Evolutionary conservation across 2,113 vertebrate species (phyloP).

Genomic region (Amazona guildingii): DNA sequence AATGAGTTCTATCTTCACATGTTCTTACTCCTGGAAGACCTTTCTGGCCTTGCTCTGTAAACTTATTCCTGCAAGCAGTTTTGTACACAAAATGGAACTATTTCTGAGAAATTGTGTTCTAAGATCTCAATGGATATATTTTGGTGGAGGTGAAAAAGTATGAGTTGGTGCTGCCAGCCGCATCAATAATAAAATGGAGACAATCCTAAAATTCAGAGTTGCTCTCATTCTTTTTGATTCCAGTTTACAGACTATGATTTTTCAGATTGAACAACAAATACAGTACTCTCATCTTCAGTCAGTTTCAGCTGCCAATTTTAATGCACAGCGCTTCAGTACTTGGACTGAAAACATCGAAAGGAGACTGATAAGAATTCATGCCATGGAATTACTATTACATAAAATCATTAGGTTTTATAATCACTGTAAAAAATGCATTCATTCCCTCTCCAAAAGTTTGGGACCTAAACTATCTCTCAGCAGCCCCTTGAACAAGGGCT

Average conservation of each 20-base stretch:
- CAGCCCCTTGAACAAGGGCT: neutral
- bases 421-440: neutral
- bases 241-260: neutral
- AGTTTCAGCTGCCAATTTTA: neutral
- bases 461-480: neutral
- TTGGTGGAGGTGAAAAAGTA: neutral
- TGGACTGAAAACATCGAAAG: neutral
- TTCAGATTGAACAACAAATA: neutral
- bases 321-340: neutral
- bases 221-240: neutral
- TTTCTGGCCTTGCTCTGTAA: neutral
- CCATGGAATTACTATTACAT: neutral
- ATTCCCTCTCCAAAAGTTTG: neutral
- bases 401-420: neutral
- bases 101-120: neutral
- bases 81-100: neutral
- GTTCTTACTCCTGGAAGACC: neutral
- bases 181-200: neutral
- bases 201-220: neutral
- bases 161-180: neutral
- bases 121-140: neutral
- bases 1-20: constrained; percentile 28
- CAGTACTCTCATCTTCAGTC: neutral
- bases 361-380: neutral
- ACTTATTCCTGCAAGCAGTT: neutral